Evolutionary conservation across 2,888 invertebrate genomes (phyloP).

Genomic region (Zhuqinia jingwanae): DNA sequence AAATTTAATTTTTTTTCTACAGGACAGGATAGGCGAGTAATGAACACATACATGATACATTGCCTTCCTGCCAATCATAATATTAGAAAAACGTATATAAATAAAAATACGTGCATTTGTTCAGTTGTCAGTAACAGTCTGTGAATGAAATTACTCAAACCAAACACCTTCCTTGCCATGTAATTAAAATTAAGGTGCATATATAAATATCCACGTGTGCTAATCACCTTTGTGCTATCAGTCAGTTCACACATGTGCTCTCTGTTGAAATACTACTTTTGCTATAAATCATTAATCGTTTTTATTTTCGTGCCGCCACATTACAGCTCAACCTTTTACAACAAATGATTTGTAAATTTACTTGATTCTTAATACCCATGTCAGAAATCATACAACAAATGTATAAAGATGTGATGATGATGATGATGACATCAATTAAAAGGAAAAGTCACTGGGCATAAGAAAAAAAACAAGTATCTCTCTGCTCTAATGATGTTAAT

Average conservation of each 20-base stretch:
- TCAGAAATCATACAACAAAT: neutral
- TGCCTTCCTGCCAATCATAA: too few species aligned
- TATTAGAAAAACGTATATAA: too few species aligned
- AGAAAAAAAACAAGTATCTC: too few species aligned
- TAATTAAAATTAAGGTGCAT: constrained; percentile 19
- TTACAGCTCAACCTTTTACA: neutral
- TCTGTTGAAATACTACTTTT: neutral
- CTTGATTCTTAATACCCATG: too few species aligned
- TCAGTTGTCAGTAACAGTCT: too few species aligned
- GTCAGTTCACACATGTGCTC: neutral
- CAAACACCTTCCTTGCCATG: neutral
- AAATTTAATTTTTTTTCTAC: too few species aligned
- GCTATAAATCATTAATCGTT: constrained; percentile 24
- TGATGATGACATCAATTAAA: too few species aligned
- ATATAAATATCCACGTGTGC: neutral
- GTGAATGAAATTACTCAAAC: too few species aligned
- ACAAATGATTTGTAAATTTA: too few species aligned
- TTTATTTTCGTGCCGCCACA: constrained; percentile 14
- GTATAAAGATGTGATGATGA: too few species aligned
- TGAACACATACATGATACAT: neutral
- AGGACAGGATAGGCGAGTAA: neutral
- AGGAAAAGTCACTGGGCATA: too few species aligned
- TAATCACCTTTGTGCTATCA: constrained; percentile 5
- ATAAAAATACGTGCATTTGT: too few species aligned
- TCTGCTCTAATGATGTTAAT: constrained; percentile 28